Percentiles rank a stretch among this genome's conserved stretches.
Evolutionary conservation across 2,888 invertebrate genomes (phyloP).

Genomic region (Oscheius onirici): DNA sequence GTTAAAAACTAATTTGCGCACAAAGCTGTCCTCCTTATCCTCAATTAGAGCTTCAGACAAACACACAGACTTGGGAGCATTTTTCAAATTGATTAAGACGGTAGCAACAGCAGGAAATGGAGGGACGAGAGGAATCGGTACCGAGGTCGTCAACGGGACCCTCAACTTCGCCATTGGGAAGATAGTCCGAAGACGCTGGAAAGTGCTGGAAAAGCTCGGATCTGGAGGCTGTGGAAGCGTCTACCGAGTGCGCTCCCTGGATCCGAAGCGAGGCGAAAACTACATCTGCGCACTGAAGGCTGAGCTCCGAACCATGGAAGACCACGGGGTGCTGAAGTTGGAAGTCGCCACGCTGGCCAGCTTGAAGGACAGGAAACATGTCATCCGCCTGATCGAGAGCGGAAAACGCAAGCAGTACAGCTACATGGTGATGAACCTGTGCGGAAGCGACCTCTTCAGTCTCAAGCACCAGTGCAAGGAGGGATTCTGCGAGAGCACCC

Average conservation of each 20-base stretch:
- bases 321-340: conserved; percentile 61
- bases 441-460: conserved; percentile 53
- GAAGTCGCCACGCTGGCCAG: conserved; percentile 52
- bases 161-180: conserved; percentile 32
- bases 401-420: conserved; percentile 54
- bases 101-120: too few relatives aligned
- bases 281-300: conserved; percentile 55
- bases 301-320: conserved; percentile 54
- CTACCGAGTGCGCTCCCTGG: conserved; percentile 83
- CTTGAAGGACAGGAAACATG: conserved; percentile 43
- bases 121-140: too few relatives aligned
- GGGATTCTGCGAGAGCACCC: conserved; percentile 47
- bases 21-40: too few relatives aligned
- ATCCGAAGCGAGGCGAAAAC: conserved; percentile 1
- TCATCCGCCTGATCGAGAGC: conserved; percentile 56
- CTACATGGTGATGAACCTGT: conserved; percentile 64
- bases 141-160: neutral
- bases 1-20: too few relatives aligned
- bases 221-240: conserved; percentile 98
- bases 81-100: too few relatives aligned
- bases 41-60: too few relatives aligned
- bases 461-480: conserved; percentile 38
- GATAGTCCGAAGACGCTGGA: conserved; percentile 44
- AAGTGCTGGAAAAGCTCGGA: conserved; percentile 88
- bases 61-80: too few relatives aligned